These are phyloP conservation scores for Plectrocnemia conspersa DNA, from an alignment of 1,140 invertebrate species.

Conservation along the genomic window DNA sequence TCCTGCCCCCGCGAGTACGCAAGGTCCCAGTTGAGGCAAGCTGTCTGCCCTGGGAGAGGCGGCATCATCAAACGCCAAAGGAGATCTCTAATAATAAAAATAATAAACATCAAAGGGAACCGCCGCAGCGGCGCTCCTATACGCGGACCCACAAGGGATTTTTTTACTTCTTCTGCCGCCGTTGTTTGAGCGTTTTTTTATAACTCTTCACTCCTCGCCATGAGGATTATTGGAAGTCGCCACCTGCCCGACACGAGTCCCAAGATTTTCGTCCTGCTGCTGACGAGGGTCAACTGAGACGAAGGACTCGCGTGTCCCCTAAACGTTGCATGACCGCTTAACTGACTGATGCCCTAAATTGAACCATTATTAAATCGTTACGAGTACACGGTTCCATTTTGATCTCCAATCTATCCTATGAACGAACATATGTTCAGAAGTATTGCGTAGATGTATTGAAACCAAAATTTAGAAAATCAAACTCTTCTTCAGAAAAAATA, in stretches of 20 bases:
- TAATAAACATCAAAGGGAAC: conserved; percentile 23
- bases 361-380: no score
- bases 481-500: no score
- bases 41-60: conserved; percentile 1
- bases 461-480: no score
- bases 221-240: conserved; percentile 14
- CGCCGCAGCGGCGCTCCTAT: conserved; percentile 19
- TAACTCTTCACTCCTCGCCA: conserved; percentile 14
- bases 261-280: background rate
- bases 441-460: no score
- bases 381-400: no score
- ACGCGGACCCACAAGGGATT: conserved; percentile 20
- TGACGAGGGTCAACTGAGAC: background rate
- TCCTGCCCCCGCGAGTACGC: no score
- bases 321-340: no score
- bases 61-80: conserved; percentile 16
- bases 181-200: conserved; percentile 19
- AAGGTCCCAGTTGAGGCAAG: no score
- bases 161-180: conserved; percentile 19
- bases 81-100: conserved; percentile 24
- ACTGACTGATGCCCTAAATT: no score
- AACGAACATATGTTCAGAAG: no score
- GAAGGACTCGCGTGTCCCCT: background rate
- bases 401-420: no score
- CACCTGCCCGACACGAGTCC: conserved; percentile 12